Percentiles rank a stretch among this genome's conserved stretches.
Conservation (phyloP, 2,113 vertebrate species). For the Naja naja region DNA sequence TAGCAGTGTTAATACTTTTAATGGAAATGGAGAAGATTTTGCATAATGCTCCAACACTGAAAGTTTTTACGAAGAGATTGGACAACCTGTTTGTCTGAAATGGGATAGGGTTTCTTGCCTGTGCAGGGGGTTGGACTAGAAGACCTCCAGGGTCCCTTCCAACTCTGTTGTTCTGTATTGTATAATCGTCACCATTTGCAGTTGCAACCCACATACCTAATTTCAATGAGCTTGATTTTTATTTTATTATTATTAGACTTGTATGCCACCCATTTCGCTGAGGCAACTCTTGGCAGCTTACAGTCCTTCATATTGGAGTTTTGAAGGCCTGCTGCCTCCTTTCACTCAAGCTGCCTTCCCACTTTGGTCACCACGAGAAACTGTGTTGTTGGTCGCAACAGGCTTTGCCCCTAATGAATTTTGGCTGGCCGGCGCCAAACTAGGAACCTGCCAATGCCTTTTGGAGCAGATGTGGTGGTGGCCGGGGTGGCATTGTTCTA, state of each 20-base stretch:
- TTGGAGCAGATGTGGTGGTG: not conserved
- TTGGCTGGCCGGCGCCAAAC: not conserved
- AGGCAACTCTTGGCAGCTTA: not conserved
- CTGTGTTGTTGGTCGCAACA: no score
- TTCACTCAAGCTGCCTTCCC: not conserved
- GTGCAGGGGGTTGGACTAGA: not conserved
- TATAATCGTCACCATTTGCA: not conserved
- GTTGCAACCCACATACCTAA: not conserved
- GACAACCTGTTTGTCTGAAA: not conserved
- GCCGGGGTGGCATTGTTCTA: not conserved
- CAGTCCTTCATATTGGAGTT: not conserved
- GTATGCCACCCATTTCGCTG: not conserved
- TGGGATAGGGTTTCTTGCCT: not conserved
- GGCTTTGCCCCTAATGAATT: not conserved
- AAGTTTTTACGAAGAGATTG: not conserved
- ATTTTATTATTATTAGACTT: not conserved
- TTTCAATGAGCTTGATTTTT: not conserved
- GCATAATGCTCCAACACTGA: not conserved
- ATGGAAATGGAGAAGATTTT: not conserved
- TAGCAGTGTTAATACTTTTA: not conserved
- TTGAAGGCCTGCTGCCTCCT: accelerated
- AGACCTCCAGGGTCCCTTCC: not conserved
- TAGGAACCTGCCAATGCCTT: not conserved
- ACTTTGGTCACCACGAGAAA: not conserved
- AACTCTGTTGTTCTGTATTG: not conserved